These are phyloP conservation scores for Rhinolophus sinicus DNA, from an alignment of 2,113 vertebrate genomes.

Conservation along the genomic window DNA sequence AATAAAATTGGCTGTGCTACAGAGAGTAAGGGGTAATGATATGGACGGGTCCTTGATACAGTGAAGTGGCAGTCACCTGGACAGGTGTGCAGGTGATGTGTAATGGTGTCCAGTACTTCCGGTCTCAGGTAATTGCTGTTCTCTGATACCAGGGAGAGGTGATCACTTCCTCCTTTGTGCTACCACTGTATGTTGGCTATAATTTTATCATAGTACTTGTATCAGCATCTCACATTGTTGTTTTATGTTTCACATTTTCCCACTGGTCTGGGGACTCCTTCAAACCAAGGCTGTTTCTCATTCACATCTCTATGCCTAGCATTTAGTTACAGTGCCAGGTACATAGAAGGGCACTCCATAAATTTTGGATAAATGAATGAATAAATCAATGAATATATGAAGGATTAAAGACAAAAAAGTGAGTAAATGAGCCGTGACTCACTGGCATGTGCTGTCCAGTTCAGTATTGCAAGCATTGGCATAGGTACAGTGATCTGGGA, in stretches of 20 bases:
- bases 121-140: background rate
- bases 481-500: background rate
- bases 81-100: background rate
- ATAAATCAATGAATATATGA: background rate
- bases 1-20: background rate
- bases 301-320: background rate
- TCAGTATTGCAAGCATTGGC: background rate
- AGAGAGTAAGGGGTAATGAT: background rate
- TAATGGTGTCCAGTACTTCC: background rate
- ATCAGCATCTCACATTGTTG: background rate
- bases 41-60: background rate
- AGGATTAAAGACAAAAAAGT: background rate
- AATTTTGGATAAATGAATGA: background rate
- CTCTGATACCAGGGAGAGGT: background rate
- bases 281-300: background rate
- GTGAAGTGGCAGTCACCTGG: background rate
- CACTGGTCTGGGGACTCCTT: background rate
- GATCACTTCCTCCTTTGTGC: background rate
- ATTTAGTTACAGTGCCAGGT: background rate
- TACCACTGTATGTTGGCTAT: background rate
- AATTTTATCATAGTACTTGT: background rate
- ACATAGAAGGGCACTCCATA: background rate
- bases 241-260: background rate
- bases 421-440: background rate
- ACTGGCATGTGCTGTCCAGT: background rate